Base-by-base conservation (phyloP, 2,797 vertebrate genomes). In the Silurus aristotelis region DNA sequence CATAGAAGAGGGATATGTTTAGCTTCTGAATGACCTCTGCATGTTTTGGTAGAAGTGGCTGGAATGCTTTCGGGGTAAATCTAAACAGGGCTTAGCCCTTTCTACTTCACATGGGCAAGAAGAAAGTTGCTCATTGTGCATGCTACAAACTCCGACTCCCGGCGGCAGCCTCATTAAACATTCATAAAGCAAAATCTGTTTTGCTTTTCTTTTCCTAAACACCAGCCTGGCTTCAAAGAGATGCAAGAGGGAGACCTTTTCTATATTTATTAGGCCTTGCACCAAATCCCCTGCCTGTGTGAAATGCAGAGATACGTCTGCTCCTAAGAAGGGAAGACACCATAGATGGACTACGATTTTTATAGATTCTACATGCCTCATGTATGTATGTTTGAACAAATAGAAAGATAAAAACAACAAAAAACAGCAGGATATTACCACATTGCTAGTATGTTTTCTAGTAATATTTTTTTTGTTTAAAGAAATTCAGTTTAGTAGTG, bases 141-240 rank as follows among this genome's bases (percentile, higher is more conserved):
- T 89, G 85, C 87, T 86, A 84, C 86, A 87, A 83, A 87, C 83
- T 84, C 86, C 64, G 63, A 80, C 87, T 89, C 82, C 88, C 67
- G 64, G 86, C 27, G 46, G 67, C 72, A 72, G 83, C 82, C 85
- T 89, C 85, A 90, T 89, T 89, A 91, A 91, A 89, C 81, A 90
- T 90, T 88, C 89, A 91, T 90, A 85, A 90, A 86, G 87, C 64
- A 2, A 89, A 90, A 90, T 91, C 89, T 90, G 89, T 89, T 89
- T 89, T 89, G 87, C 89, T 83, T 91, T 88, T 88, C 88, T 90
- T 82, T 89, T 88, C 80, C 88, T 88, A 88, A 89, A 89, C 87
- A 88, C 84, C 80, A 48, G 84, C 72, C 85, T 1, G 60, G 85
- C 88, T 89, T 90, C 89, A 91, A 90, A 91, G 88, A 72, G 83